Percentiles rank a stretch among this genome's conserved stretches.
These are phyloP conservation scores for Aphelinus certus DNA, from an alignment of 1,140 invertebrate genomes.

Conservation along the genomic window DNA sequence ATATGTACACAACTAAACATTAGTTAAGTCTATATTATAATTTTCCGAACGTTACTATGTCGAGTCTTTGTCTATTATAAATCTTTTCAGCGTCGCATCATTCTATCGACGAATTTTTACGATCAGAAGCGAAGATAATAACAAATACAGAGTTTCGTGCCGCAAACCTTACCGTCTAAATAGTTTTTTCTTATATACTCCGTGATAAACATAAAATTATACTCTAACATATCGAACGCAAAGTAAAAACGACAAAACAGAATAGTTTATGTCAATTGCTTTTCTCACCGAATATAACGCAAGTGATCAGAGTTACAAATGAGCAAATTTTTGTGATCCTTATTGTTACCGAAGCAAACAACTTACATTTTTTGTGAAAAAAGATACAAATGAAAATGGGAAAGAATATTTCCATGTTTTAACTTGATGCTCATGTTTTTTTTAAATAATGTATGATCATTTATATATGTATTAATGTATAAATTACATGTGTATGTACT, in stretches of 20 bases:
- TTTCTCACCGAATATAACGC: not conserved
- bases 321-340: no score
- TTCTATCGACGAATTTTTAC: constrained; percentile 4
- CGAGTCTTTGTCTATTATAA: constrained; percentile 10
- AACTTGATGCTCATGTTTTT: not conserved
- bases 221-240: not conserved
- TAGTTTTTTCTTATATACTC: constrained; percentile 11
- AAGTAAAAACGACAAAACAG: constrained; percentile 7
- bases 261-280: constrained; percentile 5
- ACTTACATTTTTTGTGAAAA: constrained; percentile 4
- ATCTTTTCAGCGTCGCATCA: constrained; percentile 16
- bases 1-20: constrained; percentile 32
- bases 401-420: not conserved
- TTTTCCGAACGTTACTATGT: constrained; percentile 4
- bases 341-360: not conserved
- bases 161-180: constrained; percentile 24
- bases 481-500: not conserved
- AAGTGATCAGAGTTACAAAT: no score
- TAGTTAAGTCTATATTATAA: constrained; percentile 25
- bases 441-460: not conserved
- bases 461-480: not conserved
- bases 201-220: not conserved
- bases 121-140: constrained; percentile 2
- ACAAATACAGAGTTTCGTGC: constrained; percentile 20
- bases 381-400: not conserved